Base-by-base conservation (phyloP, 2,113 vertebrate genomes). In the Pseudopodoces humilis region DNA sequence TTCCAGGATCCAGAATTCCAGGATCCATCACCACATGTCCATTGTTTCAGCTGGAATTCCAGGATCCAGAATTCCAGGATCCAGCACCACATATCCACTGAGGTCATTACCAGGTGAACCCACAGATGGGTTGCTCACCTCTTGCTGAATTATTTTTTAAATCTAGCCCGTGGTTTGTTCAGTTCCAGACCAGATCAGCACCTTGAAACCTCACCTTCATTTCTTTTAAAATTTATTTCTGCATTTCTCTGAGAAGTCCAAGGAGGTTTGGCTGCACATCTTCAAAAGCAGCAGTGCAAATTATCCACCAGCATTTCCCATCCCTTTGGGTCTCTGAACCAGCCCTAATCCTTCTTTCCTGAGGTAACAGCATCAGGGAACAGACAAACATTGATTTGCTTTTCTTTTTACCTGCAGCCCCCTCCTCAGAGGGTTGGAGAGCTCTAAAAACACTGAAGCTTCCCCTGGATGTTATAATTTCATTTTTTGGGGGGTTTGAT, bases 11-110 rank as follows among this genome's bases (percentile, higher is more conserved):
- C 46, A 88, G 30, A 15, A 71, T 71, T 52, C 3, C 15, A 3
- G 15, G 9, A 11, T 41, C 35, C 30, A 84, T 23, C 33, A 59
- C 18, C 33, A 8, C 10, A 39, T 2, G 39, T 41, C 35, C 35
- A 23, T 70, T 2, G 30, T 69, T 69, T 3, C 49, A 31, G 7
- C 35, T 11, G 19, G 7, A 6, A 50, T 69, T 69, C 0, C 13
- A 16, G 1, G 0, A 23, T 39, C 27, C 27, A 50, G 19, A 6
- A 50, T 69, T 69, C 0, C 13, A 16, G 1, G 0, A 23, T 39
- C 27, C 27, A 50, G 19, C 27, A 50, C 25, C 24, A 30, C 39
- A 44, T 4, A 28, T 7, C 53, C 71, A 9, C 55, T 23, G 33
- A 56, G 33, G 8, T 1, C 1, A 0, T 21, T 41, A 7, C n/a